Evolutionary conservation across 2,888 invertebrate genomes (phyloP).

Genomic region (Trilocha varians): DNA sequence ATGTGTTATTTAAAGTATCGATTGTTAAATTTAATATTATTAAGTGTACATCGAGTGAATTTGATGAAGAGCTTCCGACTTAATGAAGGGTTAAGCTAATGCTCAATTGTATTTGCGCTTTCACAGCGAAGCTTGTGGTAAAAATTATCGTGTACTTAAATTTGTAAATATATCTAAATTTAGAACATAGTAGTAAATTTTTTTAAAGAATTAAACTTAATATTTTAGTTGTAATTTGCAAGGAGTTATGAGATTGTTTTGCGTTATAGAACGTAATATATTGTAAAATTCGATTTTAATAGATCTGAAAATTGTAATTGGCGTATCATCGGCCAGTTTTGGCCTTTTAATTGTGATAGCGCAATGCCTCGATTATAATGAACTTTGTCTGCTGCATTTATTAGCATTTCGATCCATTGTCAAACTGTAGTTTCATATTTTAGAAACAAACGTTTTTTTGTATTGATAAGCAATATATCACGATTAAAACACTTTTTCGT

Average conservation of each 20-base stretch:
- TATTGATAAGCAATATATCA: constrained; percentile 73
- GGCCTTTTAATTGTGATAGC: constrained; percentile 57
- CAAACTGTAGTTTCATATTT: constrained; percentile 54
- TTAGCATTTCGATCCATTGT: constrained; percentile 64
- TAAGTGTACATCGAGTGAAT: constrained; percentile 32
- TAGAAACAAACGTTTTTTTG: constrained; percentile 60
- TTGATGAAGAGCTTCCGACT: constrained; percentile 47
- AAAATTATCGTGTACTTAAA: constrained; percentile 31
- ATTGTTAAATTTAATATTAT: constrained; percentile 37
- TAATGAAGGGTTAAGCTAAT: constrained; percentile 42
- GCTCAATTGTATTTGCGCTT: constrained; percentile 68
- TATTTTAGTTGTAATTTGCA: constrained; percentile 64
- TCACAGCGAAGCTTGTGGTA: constrained; percentile 62
- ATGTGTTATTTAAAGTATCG: constrained; percentile 67
- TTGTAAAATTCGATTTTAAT: constrained; percentile 56
- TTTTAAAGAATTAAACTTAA: constrained; percentile 47
- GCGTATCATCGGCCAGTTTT: constrained; percentile 45
- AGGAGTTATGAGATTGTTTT: constrained; percentile 66
- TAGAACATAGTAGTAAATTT: constrained; percentile 58
- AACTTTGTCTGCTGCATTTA: constrained; percentile 66
- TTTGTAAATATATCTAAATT: constrained; percentile 68
- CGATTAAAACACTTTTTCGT: constrained; percentile 45
- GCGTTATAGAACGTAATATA: constrained; percentile 43
- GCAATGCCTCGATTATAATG: constrained; percentile 49
- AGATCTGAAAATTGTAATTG: constrained; percentile 57